Conservation (phyloP, 1,140 invertebrate genomes). For the Zaprionus kolodkinae region DNA sequence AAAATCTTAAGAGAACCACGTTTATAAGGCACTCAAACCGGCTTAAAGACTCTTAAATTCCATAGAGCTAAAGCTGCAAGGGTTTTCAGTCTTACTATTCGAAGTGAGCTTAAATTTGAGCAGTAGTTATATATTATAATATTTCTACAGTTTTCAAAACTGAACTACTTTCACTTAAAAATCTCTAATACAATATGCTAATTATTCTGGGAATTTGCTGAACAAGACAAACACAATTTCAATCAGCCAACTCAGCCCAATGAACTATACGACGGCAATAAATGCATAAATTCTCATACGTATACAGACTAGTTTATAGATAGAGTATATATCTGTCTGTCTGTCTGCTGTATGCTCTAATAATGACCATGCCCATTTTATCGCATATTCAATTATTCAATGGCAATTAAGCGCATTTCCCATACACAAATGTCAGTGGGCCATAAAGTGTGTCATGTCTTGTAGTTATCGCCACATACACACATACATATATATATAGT, state of each 20-base stretch:
- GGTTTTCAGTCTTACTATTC: too few species aligned
- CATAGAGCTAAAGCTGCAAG: too few species aligned
- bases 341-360: not conserved
- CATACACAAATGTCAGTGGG: not conserved
- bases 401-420: slow-evolving; percentile 1
- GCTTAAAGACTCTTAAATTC: too few species aligned
- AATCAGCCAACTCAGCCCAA: not conserved
- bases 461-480: not conserved
- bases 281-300: not conserved
- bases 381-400: slow-evolving; percentile 9
- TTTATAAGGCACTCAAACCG: too few species aligned
- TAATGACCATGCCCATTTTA: not conserved
- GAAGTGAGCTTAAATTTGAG: too few species aligned
- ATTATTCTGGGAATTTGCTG: not conserved
- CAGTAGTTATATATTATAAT: too few species aligned
- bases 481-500: not conserved
- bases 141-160: too few species aligned
- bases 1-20: too few species aligned
- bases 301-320: not conserved
- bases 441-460: slow-evolving; percentile 3
- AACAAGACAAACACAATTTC: not conserved
- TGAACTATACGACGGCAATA: too few species aligned
- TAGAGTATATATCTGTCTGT: not conserved
- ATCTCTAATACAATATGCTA: too few species aligned
- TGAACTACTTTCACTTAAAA: too few species aligned